Conservation (phyloP, 2,113 vertebrate genomes). For the Hypomesus transpacificus region DNA sequence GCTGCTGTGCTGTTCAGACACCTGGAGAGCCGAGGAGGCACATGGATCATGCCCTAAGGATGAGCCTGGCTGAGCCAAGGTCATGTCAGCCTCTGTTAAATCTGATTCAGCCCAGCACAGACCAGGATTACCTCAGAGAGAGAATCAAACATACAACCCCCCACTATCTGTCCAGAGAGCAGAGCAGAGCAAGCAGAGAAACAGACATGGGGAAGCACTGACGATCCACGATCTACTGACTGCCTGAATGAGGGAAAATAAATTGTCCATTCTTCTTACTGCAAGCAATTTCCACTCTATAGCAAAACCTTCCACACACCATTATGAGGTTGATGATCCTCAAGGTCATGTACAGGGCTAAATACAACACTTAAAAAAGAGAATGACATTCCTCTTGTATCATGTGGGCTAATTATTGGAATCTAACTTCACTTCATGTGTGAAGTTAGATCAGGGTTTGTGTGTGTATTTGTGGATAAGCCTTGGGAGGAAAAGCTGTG, state of each 20-base stretch:
- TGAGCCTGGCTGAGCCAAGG: constrained; percentile 26
- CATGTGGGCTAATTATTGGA: no score
- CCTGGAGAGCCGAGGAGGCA: background rate
- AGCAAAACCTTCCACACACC: constrained; percentile 28
- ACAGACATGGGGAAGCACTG: constrained; percentile 36
- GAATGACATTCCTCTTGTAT: constrained; percentile 3
- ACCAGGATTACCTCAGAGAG: constrained; percentile 35
- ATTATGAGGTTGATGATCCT: constrained; percentile 29
- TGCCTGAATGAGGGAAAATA: constrained; percentile 49
- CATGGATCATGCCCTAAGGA: background rate
- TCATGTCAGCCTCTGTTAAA: constrained; percentile 33
- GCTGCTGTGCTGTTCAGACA: background rate
- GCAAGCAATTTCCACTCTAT: constrained; percentile 42
- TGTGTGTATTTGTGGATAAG: constrained; percentile 8
- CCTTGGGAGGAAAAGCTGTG: constrained; percentile 22
- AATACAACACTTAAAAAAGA: constrained; percentile 29
- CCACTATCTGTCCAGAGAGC: background rate
- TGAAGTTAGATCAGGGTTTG: no score
- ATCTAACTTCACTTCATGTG: no score
- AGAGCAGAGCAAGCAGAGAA: background rate
- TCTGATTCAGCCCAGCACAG: constrained; percentile 17
- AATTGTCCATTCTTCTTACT: constrained; percentile 47
- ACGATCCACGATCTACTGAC: constrained; percentile 35
- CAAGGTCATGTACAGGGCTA: constrained; percentile 40
- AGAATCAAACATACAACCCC: constrained; percentile 39